Percentiles rank a stretch among this genome's conserved stretches.
Evolutionary conservation across 2,888 invertebrate species (phyloP).

Genomic region (Dioctria linearis): DNA sequence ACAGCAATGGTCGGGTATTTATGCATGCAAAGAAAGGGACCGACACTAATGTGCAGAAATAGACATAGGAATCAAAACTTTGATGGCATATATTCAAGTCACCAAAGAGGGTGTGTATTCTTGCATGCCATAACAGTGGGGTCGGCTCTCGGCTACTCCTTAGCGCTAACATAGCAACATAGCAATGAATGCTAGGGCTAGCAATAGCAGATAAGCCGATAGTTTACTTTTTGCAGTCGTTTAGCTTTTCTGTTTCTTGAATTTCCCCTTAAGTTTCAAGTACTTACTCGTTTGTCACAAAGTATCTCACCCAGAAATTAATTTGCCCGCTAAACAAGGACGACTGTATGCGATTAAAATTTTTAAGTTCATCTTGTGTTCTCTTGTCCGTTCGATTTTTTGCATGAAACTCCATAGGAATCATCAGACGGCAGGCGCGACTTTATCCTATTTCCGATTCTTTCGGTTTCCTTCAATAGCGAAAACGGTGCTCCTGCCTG

Average conservation of each 20-base stretch:
- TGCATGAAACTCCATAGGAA: conserved; percentile 20
- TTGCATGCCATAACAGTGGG: background rate
- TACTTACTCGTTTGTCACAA: conserved; percentile 36
- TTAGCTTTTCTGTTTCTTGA: conserved; percentile 34
- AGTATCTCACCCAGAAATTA: conserved; percentile 42
- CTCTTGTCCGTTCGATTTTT: conserved; percentile 36
- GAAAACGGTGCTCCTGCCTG: background rate
- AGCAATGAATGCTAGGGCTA: background rate
- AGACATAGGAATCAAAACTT: conserved; percentile 21
- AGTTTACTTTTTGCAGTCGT: background rate
- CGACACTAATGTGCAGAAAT: conserved; percentile 23
- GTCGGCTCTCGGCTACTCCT: too few relatives aligned
- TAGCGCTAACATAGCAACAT: background rate
- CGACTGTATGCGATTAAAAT: conserved; percentile 46
- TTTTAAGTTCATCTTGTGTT: conserved; percentile 46
- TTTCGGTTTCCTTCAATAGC: conserved; percentile 46
- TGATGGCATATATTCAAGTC: conserved; percentile 30
- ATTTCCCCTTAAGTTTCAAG: conserved; percentile 29
- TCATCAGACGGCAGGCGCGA: conserved; percentile 36
- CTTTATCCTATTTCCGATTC: conserved; percentile 42
- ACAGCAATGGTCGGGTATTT: background rate
- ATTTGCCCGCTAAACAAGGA: conserved; percentile 48
- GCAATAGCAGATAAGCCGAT: background rate
- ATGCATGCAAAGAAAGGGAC: conserved; percentile 45
- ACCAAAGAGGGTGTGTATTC: background rate